Evolutionary conservation across 2,113 vertebrate species (phyloP).

Genomic region (Pungitius pungitius): DNA sequence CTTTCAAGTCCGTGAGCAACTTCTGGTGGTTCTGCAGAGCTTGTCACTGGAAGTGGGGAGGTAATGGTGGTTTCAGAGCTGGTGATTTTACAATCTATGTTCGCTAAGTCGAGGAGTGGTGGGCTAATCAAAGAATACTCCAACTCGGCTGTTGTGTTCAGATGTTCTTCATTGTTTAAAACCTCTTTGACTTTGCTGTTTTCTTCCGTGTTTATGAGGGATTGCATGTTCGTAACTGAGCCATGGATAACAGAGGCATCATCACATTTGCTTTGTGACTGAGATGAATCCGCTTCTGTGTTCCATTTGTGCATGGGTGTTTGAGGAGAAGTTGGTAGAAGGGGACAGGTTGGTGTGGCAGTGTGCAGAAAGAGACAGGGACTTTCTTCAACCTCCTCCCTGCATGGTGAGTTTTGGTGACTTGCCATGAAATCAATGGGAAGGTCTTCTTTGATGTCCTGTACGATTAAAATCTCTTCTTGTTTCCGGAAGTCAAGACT

Average conservation of each 20-base stretch:
- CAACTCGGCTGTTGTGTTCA: slow-evolving; percentile 43
- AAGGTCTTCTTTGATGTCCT: slow-evolving; percentile 69
- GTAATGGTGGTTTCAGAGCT: slow-evolving; percentile 50
- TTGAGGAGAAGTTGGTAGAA: slow-evolving; percentile 52
- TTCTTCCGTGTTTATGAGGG: slow-evolving; percentile 42
- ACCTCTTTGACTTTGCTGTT: slow-evolving; percentile 36
- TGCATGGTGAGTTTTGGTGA: slow-evolving; percentile 66
- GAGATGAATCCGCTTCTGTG: slow-evolving; percentile 41
- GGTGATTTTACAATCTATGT: slow-evolving; percentile 62
- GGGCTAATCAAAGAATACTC: slow-evolving; percentile 67
- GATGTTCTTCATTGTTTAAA: slow-evolving; percentile 35
- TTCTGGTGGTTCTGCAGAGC: slow-evolving; percentile 54
- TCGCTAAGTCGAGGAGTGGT: slow-evolving; percentile 62
- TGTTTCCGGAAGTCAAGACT: slow-evolving; percentile 52
- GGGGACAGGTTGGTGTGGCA: slow-evolving; percentile 49
- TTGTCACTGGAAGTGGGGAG: slow-evolving; percentile 55
- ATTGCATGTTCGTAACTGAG: slow-evolving; percentile 46
- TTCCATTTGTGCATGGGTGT: slow-evolving; percentile 31
- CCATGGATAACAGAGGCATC: slow-evolving; percentile 46
- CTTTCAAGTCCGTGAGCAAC: slow-evolving; percentile 46
- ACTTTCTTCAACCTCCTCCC: slow-evolving; percentile 58
- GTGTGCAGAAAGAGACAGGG: slow-evolving; percentile 46
- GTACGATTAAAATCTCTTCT: slow-evolving; percentile 66
- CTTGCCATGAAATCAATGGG: slow-evolving; percentile 73
- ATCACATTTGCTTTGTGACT: slow-evolving; percentile 47